Evolutionary conservation across 2,797 vertebrate species (phyloP), one percentile per base, ranked within the genome.

Genomic region (Coregonus ussuriensis): DNA sequence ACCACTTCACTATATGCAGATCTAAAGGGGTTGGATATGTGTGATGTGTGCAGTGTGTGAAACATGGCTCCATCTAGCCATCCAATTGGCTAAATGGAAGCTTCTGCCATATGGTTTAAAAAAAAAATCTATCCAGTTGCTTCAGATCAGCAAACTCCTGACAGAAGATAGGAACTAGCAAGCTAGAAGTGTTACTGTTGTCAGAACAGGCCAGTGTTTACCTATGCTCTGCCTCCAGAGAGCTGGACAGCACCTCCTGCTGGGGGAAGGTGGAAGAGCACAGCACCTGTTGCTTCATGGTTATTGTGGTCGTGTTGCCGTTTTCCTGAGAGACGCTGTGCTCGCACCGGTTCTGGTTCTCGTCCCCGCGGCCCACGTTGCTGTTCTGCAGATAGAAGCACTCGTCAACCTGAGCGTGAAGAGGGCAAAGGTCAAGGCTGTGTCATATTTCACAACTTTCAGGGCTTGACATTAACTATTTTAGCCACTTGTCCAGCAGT

Each of bases 161-260:
- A 33, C 31, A 33, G 31, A 2, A 33, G 3, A 33, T 33, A 33
- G 31, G 31, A 25, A 25, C 25, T 25, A 1, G 25, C 25, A 25
- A 33, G 31, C 31, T 3, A 33, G 3, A 47, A 13, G 9, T 47
- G 41, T 25, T 25, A 25, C 25, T 25, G 25, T 11, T 47, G 41
- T 47, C 41, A 56, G 53, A 56, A 56, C 4, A 25, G 15, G n/a
- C 6, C 6, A 33, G 51, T 54, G 21, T 65, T 78, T 82, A 94
- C 95, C 94, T 94, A 84, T 94, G 93, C 76, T 96, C 95, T 79
- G 94, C 95, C 79, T 96, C 95, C 79, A 95, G 91, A 13, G 94
- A 96, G 84, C 93, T 94, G 77, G 95, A 96, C 90, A 95, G 93
- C 88, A 93, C 86, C 86, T 92, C 88, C 51, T 90, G 83, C 82